Evolutionary conservation across 2,888 invertebrate genomes (phyloP).

Genomic region (Amblyjoppa proteus): DNA sequence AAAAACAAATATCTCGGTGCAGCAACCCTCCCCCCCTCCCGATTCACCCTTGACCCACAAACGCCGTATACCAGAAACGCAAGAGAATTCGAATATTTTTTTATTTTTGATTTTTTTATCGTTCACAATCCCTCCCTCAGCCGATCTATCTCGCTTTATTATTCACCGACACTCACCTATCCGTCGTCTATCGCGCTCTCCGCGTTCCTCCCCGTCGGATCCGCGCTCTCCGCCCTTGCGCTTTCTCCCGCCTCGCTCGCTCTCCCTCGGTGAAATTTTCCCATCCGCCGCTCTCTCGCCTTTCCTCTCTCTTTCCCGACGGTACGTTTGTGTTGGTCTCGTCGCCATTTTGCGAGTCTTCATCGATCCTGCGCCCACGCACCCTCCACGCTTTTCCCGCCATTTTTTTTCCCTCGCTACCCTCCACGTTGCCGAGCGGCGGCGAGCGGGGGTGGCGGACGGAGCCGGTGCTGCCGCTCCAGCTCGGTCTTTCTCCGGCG

Average conservation of each 20-base stretch:
- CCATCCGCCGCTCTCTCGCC: constrained; percentile 34
- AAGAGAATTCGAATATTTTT: constrained; percentile 77
- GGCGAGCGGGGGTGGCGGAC: constrained; percentile 16
- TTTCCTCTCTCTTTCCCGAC: constrained; percentile 56
- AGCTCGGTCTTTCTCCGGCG: not conserved
- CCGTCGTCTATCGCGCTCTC: constrained; percentile 51
- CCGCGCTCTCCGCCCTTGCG: constrained; percentile 46
- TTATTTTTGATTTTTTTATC: constrained; percentile 56
- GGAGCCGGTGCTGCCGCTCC: constrained; percentile 61
- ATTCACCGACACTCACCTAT: constrained; percentile 45
- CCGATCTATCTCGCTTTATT: constrained; percentile 58
- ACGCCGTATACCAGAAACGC: constrained; percentile 64
- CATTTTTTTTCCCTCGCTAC: constrained; percentile 75
- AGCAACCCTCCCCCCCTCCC: constrained; percentile 22
- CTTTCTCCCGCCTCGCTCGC: constrained; percentile 37
- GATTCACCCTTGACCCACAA: constrained; percentile 81
- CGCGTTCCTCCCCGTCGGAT: constrained; percentile 58
- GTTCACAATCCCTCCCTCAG: constrained; percentile 57
- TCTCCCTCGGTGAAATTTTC: constrained; percentile 30
- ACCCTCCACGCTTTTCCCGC: constrained; percentile 79
- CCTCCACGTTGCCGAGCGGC: constrained; percentile 46
- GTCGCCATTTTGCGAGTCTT: constrained; percentile 82
- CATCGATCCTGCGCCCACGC: constrained; percentile 82
- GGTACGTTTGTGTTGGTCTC: constrained; percentile 22
- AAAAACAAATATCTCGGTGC: constrained; percentile 66